Percentiles rank a stretch among this genome's conserved stretches.
phyloP scores from a whole-genome alignment of 1,140 invertebrate species.

The Trachymyrmex septentrionalis region DNA sequence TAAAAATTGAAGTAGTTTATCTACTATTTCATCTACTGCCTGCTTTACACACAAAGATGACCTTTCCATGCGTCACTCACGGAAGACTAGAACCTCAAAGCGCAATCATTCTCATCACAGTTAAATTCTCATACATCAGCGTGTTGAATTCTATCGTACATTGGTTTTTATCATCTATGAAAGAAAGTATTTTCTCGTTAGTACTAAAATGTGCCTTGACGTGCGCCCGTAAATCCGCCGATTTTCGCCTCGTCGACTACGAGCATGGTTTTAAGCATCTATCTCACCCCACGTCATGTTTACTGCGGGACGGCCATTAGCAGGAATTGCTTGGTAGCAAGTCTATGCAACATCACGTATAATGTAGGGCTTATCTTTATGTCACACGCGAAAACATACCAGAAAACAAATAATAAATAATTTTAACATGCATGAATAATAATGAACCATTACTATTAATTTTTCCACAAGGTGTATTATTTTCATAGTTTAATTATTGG shows the following conservation, averaged over 20 bases:
- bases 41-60: background rate
- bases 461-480: background rate
- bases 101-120: background rate
- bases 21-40: background rate
- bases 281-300: constrained; percentile 29
- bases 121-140: background rate
- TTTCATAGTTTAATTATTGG: background rate
- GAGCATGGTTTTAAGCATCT: constrained; percentile 36
- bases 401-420: constrained; percentile 1
- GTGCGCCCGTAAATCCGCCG: constrained; percentile 51
- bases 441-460: background rate
- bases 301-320: constrained; percentile 59
- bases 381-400: background rate
- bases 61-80: no score
- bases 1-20: background rate
- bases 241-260: constrained; percentile 51
- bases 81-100: background rate
- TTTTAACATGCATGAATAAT: background rate
- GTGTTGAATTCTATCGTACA: background rate
- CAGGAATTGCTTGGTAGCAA: constrained; percentile 41
- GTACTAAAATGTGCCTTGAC: constrained; percentile 47
- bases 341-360: background rate
- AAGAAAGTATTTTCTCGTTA: constrained; percentile 46
- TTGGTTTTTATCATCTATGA: constrained; percentile 38
- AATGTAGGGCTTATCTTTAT: constrained; percentile 1